Evolutionary conservation across 2,888 invertebrate species (phyloP).

Genomic region (Anticlea derivata): DNA sequence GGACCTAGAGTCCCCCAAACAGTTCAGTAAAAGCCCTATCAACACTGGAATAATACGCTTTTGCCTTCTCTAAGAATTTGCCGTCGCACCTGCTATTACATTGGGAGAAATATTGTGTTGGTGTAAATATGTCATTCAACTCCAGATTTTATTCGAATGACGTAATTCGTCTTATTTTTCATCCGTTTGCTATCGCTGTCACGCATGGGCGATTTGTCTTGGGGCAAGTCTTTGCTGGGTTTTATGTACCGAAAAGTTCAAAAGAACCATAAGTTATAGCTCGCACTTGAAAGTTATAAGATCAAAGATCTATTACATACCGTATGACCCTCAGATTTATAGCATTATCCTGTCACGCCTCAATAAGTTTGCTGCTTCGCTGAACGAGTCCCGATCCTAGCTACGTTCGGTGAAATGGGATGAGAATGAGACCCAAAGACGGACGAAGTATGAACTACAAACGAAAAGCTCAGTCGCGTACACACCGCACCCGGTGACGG

Average conservation of each 20-base stretch:
- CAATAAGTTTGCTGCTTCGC: constrained; percentile 61
- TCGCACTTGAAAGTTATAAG: constrained; percentile 30
- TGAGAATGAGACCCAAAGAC: constrained; percentile 4
- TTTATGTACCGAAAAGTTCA: constrained; percentile 6
- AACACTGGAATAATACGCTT: no score
- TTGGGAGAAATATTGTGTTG: no score
- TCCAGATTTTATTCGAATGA: no score
- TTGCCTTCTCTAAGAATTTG: no score
- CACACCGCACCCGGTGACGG: constrained; percentile 48
- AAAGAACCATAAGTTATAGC: constrained; percentile 15
- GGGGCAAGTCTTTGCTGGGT: background rate
- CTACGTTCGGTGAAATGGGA: constrained; percentile 44
- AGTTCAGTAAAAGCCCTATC: no score
- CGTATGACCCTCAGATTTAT: constrained; percentile 60
- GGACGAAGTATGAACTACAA: no score
- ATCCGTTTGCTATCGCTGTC: no score
- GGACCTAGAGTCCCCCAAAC: no score
- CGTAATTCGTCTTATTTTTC: no score
- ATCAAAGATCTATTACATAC: constrained; percentile 51
- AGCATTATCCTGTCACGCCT: constrained; percentile 63
- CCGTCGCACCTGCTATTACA: no score
- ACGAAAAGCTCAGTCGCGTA: constrained; percentile 51
- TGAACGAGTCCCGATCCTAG: constrained; percentile 58
- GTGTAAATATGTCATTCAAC: no score
- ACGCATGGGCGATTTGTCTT: background rate